Conservation (phyloP, 2,113 vertebrate genomes). For the Protobothrops flavoviridis region DNA sequence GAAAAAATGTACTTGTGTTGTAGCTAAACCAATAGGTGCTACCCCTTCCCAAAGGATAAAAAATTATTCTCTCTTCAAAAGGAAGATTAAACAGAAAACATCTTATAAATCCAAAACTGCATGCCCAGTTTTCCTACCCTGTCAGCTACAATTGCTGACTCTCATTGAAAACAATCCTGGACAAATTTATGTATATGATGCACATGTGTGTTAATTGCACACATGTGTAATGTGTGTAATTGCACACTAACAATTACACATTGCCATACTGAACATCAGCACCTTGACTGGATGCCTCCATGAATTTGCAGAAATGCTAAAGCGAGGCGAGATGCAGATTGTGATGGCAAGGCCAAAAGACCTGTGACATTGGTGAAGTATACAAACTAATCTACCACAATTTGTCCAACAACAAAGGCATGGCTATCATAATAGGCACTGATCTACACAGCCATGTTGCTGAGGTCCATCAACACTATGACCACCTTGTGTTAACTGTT, state of each 20-base stretch:
- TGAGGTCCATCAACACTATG: not conserved
- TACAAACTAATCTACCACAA: not conserved
- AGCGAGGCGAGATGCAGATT: not conserved
- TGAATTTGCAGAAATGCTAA: not conserved
- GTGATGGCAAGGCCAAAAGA: not conserved
- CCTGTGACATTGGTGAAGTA: not conserved
- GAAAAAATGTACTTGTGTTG: not conserved
- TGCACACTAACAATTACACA: not conserved
- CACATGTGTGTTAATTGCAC: not conserved
- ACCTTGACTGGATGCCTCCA: not conserved
- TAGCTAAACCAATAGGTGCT: not conserved
- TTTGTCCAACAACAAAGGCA: not conserved
- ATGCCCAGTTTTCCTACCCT: not conserved
- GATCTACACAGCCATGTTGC: not conserved
- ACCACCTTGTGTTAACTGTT: not conserved
- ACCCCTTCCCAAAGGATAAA: not conserved
- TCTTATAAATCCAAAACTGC: not conserved
- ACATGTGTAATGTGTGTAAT: not conserved
- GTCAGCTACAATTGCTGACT: not conserved
- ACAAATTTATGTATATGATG: not conserved
- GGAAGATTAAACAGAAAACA: not conserved
- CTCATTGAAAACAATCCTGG: not conserved
- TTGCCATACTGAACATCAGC: not conserved
- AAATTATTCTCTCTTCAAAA: not conserved
- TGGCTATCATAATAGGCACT: not conserved